These are phyloP conservation scores for Crypturellus tataupa DNA, from an alignment of 2,797 vertebrate genomes.

Conservation along the genomic window DNA sequence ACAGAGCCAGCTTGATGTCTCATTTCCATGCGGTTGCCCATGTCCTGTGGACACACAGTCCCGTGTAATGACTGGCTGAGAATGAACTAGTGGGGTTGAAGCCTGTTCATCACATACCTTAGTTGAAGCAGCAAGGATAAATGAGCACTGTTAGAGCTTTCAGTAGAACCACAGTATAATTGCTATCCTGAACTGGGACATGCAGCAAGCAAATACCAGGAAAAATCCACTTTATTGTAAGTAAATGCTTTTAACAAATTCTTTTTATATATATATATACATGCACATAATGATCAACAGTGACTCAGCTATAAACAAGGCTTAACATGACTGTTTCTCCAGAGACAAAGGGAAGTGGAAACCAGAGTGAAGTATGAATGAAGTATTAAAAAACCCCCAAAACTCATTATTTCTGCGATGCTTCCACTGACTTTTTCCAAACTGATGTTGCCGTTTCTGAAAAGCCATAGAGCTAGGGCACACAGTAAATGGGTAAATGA, in stretches of 20 bases:
- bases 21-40: slow-evolving; percentile 29
- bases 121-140: slow-evolving; percentile 2
- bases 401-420: background rate
- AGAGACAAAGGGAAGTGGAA: background rate
- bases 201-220: background rate
- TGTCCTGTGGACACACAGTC: background rate
- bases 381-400: too few relatives aligned
- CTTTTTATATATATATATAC: too few relatives aligned
- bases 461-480: background rate
- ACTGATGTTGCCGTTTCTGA: background rate
- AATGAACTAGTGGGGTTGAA: slow-evolving; percentile 37
- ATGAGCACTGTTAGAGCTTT: slow-evolving; percentile 1
- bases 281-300: background rate
- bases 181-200: background rate
- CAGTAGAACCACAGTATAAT: background rate
- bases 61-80: slow-evolving; percentile 44
- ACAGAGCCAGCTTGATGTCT: slow-evolving; percentile 19
- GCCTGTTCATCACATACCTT: slow-evolving; percentile 72
- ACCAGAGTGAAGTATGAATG: too few relatives aligned
- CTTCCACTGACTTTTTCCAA: slow-evolving; percentile 3
- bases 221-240: background rate
- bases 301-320: background rate
- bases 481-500: slow-evolving; percentile 21
- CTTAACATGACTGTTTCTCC: background rate
- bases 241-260: background rate